These are phyloP conservation scores for Caenorhabditis panamensis DNA, from an alignment of 2,888 invertebrate species.

Conservation along the genomic window DNA sequence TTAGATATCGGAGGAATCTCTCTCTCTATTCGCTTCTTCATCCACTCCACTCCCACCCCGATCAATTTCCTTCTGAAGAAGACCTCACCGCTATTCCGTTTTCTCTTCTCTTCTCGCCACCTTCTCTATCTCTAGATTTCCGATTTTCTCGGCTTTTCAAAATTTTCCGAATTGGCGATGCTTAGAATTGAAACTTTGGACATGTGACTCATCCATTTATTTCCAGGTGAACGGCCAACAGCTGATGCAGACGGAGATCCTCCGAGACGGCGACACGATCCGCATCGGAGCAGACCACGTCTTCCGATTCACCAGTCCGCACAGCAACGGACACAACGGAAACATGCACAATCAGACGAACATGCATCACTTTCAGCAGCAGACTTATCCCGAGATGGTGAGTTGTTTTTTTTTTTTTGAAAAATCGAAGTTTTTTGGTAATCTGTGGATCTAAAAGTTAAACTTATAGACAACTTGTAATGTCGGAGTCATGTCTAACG, in stretches of 20 bases:
- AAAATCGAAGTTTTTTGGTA: background rate
- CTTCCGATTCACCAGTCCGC: constrained; percentile 82
- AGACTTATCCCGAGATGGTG: constrained; percentile 52
- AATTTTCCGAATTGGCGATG: no score
- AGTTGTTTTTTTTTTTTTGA: constrained; percentile 6
- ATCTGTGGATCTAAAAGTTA: no score
- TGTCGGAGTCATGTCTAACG: no score
- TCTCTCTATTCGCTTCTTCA: background rate
- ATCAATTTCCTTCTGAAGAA: background rate
- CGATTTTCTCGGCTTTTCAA: no score
- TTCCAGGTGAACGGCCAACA: constrained; percentile 90
- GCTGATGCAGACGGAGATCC: constrained; percentile 92
- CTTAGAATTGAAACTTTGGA: no score
- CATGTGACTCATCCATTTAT: no score
- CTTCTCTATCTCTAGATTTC: constrained; percentile 12
- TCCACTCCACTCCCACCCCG: background rate
- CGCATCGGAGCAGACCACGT: constrained; percentile 83
- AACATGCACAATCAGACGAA: background rate
- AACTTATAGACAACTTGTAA: no score
- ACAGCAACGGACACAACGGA: background rate
- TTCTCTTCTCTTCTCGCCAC: constrained; percentile 1
- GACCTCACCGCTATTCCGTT: no score
- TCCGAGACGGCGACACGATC: constrained; percentile 84
- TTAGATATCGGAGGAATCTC: constrained; percentile 46
- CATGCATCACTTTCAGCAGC: constrained; percentile 37